A percentile compares a stretch with the other conserved stretches of the same genome.
phyloP scores from a whole-genome alignment of 2,113 vertebrate genomes.

The Lathamus discolor region DNA sequence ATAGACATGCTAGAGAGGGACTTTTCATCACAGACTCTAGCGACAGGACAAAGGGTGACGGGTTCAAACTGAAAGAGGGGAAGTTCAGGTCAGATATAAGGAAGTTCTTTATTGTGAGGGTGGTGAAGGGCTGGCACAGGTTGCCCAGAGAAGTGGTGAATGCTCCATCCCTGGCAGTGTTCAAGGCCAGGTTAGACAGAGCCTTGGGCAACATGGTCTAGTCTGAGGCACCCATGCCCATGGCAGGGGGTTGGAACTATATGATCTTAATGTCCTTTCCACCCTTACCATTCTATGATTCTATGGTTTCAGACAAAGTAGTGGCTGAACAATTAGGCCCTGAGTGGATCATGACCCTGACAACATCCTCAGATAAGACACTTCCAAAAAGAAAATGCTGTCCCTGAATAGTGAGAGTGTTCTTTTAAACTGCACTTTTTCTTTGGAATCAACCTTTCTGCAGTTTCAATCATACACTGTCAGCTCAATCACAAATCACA shows the following conservation, averaged over 20 bases:
- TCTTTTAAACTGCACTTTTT: not conserved
- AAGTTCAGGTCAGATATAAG: not conserved
- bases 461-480: not conserved
- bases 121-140: not conserved
- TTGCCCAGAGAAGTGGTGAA: not conserved
- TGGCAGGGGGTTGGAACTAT: not conserved
- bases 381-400: not conserved
- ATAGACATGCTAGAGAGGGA: too few relatives aligned
- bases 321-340: not conserved
- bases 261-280: not conserved
- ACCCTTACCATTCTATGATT: not conserved
- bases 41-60: not conserved
- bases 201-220: not conserved
- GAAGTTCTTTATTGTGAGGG: not conserved
- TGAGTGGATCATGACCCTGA: accelerated
- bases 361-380: not conserved
- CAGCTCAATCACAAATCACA: not conserved
- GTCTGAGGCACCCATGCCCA: not conserved
- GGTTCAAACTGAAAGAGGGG: not conserved
- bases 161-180: not conserved
- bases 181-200: not conserved
- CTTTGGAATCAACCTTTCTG: not conserved
- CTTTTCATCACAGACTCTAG: not conserved
- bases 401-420: not conserved
- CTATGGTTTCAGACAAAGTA: not conserved